Percentiles rank a stretch among this genome's conserved stretches.
These are phyloP conservation scores for Eristalinus aeneus DNA, from an alignment of 2,888 invertebrate genomes.

Conservation along the genomic window DNA sequence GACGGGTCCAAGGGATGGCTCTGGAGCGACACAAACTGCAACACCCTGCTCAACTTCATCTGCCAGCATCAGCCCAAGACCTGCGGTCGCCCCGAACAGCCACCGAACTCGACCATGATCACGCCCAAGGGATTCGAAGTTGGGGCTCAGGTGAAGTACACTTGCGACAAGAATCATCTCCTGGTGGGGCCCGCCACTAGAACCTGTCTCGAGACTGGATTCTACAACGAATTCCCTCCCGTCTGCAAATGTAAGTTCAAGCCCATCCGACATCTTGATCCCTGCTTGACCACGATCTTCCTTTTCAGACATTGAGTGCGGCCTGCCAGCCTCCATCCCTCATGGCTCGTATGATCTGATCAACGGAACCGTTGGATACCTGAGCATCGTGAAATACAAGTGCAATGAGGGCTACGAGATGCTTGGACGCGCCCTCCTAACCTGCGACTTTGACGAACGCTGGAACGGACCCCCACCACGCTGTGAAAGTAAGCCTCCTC, in stretches of 20 bases:
- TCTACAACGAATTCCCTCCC: constrained; percentile 96
- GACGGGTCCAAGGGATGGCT: constrained; percentile 97
- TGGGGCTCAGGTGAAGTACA: constrained; percentile 91
- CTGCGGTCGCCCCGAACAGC: constrained; percentile 95
- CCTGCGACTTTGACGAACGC: constrained; percentile 94
- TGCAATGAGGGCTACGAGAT: constrained; percentile 93
- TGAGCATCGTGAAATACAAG: constrained; percentile 91
- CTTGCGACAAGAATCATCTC: constrained; percentile 92
- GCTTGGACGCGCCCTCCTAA: constrained; percentile 90
- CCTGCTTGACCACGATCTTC: not conserved
- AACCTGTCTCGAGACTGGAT: constrained; percentile 94
- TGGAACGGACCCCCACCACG: constrained; percentile 97
- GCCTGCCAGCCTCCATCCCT: constrained; percentile 91
- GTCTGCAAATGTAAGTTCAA: constrained; percentile 92
- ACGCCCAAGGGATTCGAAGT: constrained; percentile 89
- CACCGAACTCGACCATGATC: constrained; percentile 94
- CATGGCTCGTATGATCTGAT: constrained; percentile 91
- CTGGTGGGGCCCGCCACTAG: constrained; percentile 92
- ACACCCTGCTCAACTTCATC: constrained; percentile 91
- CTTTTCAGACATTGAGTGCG: constrained; percentile 91
- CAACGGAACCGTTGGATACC: constrained; percentile 93
- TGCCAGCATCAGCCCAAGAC: constrained; percentile 96
- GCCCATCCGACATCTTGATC: not conserved
- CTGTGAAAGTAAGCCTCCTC: constrained; percentile 86
- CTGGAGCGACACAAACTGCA: constrained; percentile 96